phyloP scores from a whole-genome alignment of 2,888 invertebrate genomes.

The Apodemia mormo region DNA sequence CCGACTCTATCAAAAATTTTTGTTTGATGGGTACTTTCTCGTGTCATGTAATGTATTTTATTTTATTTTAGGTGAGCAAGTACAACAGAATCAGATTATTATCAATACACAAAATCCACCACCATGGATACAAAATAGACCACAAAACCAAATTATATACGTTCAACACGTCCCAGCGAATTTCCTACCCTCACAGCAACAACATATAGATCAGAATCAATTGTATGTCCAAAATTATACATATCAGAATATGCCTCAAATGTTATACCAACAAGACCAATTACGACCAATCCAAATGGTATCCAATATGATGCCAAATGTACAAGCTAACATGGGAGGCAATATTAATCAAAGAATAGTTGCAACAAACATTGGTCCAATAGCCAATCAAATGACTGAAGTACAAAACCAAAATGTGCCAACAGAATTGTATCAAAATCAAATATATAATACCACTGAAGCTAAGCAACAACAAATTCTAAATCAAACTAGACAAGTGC shows the following conservation, averaged over 20 bases:
- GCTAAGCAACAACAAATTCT: constrained; percentile 32
- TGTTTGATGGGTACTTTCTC: too few relatives aligned
- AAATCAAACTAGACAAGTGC: constrained; percentile 27
- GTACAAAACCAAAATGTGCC: constrained; percentile 35
- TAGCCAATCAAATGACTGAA: constrained; percentile 33
- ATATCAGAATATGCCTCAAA: constrained; percentile 58
- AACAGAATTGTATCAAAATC: constrained; percentile 28
- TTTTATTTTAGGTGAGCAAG: constrained; percentile 61
- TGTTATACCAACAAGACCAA: constrained; percentile 48
- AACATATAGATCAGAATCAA: constrained; percentile 61
- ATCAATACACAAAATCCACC: constrained; percentile 70
- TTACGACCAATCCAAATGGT: constrained; percentile 36
- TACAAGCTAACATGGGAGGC: constrained; percentile 31
- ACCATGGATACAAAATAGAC: constrained; percentile 68
- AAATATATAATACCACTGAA: constrained; percentile 35
- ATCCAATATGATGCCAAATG: constrained; percentile 37
- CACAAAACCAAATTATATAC: constrained; percentile 64
- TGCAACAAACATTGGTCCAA: constrained; percentile 30
- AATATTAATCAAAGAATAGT: constrained; percentile 35
- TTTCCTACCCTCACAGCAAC: constrained; percentile 54
- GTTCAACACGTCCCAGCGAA: constrained; percentile 66
- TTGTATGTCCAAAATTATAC: constrained; percentile 61
- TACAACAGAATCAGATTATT: constrained; percentile 62
- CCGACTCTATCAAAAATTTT: too few relatives aligned
- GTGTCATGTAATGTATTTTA: too few relatives aligned